Evolutionary conservation across 2,888 invertebrate genomes (phyloP).

Genomic region (Andrena bicolor): DNA sequence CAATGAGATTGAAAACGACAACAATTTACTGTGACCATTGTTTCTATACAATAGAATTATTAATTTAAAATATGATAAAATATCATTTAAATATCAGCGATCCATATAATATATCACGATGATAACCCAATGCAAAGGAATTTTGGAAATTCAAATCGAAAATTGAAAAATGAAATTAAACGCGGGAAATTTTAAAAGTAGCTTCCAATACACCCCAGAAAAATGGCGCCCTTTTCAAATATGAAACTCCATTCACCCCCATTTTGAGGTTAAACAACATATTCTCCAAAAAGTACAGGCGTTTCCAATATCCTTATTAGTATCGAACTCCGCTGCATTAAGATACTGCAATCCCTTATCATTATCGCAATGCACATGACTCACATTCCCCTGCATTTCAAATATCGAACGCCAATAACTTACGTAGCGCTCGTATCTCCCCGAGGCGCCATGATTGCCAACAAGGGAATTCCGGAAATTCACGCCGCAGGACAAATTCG

Average conservation of each 20-base stretch:
- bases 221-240: too few relatives aligned
- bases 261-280: too few relatives aligned
- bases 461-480: not conserved
- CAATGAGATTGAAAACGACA: too few relatives aligned
- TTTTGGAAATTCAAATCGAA: not conserved
- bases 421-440: not conserved
- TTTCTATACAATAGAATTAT: too few relatives aligned
- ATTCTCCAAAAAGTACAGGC: too few relatives aligned
- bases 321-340: not conserved
- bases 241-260: too few relatives aligned
- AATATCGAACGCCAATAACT: not conserved
- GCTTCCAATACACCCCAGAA: too few relatives aligned
- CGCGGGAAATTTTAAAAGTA: too few relatives aligned
- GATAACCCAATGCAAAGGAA: not conserved
- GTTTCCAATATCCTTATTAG: too few relatives aligned
- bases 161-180: not conserved
- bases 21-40: too few relatives aligned
- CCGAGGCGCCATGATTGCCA: not conserved
- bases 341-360: not conserved
- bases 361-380: slow-evolving; percentile 13
- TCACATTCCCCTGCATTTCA: slow-evolving; percentile 8
- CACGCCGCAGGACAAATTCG: not conserved
- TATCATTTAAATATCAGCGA: too few relatives aligned
- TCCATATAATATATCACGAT: not conserved
- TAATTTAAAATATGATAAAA: too few relatives aligned